A percentile compares a stretch with the other conserved stretches of the same genome.
phyloP scores from a whole-genome alignment of 2,888 invertebrate species.

The Drosophila nigricruria region DNA sequence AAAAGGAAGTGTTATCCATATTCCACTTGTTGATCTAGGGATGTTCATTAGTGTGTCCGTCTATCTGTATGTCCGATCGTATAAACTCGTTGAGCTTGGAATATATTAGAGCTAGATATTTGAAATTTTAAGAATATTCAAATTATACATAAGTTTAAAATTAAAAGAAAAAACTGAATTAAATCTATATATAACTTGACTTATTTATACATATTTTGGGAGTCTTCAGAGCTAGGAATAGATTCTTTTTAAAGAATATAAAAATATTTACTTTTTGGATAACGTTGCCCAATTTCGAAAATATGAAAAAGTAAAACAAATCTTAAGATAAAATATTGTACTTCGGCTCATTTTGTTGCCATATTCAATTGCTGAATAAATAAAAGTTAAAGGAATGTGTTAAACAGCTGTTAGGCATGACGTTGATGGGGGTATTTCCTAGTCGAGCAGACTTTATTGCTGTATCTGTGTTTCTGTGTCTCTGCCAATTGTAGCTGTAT shows the following conservation, averaged over 20 bases:
- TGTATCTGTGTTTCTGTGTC: slow-evolving; percentile 5
- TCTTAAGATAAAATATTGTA: not conserved
- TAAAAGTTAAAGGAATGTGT: not conserved
- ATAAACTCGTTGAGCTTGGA: not conserved
- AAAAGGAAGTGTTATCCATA: fast-evolving
- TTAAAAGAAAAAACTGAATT: not conserved
- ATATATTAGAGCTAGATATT: not conserved
- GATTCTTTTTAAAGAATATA: not conserved
- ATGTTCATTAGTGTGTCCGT: not conserved
- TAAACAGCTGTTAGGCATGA: not conserved
- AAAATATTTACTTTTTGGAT: not conserved
- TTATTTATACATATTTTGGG: not conserved
- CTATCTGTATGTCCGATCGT: not conserved
- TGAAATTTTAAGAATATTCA: not conserved
- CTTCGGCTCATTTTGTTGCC: not conserved
- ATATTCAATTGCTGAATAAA: not conserved
- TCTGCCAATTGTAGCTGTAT: slow-evolving; percentile 1
- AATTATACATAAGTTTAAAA: not conserved
- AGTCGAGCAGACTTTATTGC: not conserved
- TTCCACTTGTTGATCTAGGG: not conserved
- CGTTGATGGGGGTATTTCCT: not conserved
- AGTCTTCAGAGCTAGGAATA: not conserved
- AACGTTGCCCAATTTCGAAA: not conserved
- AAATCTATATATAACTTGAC: not conserved
- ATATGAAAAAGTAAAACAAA: not conserved